Evolutionary conservation across 2,113 vertebrate species (phyloP).

Genomic region (Gadus macrocephalus): DNA sequence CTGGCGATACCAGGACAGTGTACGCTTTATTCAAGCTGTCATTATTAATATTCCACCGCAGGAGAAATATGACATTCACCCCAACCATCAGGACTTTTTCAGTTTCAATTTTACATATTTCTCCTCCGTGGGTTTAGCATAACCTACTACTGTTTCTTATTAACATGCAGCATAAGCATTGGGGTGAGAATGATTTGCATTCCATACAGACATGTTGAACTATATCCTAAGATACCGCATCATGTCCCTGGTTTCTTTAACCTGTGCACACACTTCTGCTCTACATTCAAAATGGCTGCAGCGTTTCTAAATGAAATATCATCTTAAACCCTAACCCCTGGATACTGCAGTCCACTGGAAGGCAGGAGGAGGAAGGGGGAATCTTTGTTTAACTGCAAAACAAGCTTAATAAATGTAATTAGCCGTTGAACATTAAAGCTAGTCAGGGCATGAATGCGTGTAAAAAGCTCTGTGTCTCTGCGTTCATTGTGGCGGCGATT

Average conservation of each 20-base stretch:
- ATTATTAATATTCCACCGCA: conserved; percentile 46
- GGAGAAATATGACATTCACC: conserved; percentile 37
- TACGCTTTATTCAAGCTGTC: conserved; percentile 53
- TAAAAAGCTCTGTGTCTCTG: conserved; percentile 35
- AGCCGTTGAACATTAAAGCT: conserved; percentile 54
- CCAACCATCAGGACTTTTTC: conserved; percentile 53
- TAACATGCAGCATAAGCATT: conserved; percentile 33
- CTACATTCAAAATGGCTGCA: no score
- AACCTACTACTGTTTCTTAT: conserved; percentile 34
- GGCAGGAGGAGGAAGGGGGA: not conserved
- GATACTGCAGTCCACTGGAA: no score
- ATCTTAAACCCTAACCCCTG: no score
- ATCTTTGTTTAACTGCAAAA: conserved; percentile 46
- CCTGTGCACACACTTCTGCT: no score
- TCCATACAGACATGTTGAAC: conserved; percentile 4
- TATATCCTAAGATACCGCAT: no score
- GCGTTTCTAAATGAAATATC: no score
- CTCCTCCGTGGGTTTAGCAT: conserved; percentile 36
- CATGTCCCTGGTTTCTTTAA: no score
- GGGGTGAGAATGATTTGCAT: conserved; percentile 25
- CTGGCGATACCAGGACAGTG: conserved; percentile 38
- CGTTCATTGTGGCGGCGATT: conserved; percentile 56
- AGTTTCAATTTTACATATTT: conserved; percentile 54
- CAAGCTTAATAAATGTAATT: conserved; percentile 42
- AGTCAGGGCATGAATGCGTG: conserved; percentile 15